Base-by-base conservation (phyloP, 2,888 invertebrate genomes). In the Drosophila affinis region DNA sequence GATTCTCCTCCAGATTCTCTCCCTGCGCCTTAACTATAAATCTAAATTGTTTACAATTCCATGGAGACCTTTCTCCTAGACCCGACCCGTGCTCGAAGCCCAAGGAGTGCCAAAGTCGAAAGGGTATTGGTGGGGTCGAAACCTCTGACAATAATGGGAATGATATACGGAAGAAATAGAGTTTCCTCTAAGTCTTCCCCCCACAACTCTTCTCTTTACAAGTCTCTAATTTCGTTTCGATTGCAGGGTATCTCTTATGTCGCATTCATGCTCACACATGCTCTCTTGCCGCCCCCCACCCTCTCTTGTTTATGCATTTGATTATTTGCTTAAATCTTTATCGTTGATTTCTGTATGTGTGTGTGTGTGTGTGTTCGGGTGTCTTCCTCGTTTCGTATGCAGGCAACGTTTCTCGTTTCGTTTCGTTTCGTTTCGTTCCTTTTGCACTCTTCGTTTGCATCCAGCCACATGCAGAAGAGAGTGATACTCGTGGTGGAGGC, bases 271-370 rank as follows among this genome's bases (percentile, higher is more conserved):
- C 39, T n/a, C 39, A 6, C 39, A 14, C 39, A 39, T 34, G 12
- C 32, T 10, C 18, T 18, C 3, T 0, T 10, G 9, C 48, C 18
- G 18, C 18, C 49, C 44, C 72, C 21, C 21, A 21, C 3, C 46
- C 49, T 55, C 56, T 75, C 84, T 78, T 82, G 77, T 79, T 78
- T 87, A 76, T 87, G 79, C 81, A 76, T 86, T 84, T 86, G 76
- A 83, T 89, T 80, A 82, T 89, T 89, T 87, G 89, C 86, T 86
- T 76, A 89, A 89, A 86, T 87, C 88, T 88, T 90, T 90, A 89
- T 89, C 89, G 87, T 81, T 88, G 73, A 77, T 64, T 86, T 78
- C 64, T 62, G 55, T 60, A 53, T 27, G 48, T 34, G 10, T 34
- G 34, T 29, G 56, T 56, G 46, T 52, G 54, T 29, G 39, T 46